Percentiles rank a stretch among this genome's conserved stretches.
phyloP scores from a whole-genome alignment of 2,113 vertebrate species.

The Melanostigma gelatinosum region DNA sequence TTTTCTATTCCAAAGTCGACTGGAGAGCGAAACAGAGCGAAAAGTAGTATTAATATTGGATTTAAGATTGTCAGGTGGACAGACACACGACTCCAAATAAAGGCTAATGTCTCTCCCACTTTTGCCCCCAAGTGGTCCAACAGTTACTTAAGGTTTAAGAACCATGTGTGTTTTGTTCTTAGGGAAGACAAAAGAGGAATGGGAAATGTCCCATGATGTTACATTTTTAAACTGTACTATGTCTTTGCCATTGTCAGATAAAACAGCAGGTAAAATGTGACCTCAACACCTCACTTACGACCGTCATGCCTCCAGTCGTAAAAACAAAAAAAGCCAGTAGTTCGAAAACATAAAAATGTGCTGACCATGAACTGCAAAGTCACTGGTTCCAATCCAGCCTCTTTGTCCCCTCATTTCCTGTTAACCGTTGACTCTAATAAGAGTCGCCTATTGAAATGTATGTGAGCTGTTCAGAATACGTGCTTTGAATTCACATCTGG shows the following conservation, averaged over 20 bases:
- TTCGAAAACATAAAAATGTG: background rate
- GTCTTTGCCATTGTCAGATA: background rate
- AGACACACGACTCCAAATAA: background rate
- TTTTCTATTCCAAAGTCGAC: background rate
- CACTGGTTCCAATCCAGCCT: background rate
- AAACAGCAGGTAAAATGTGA: background rate
- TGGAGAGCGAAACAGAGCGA: background rate
- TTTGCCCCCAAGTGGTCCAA: background rate
- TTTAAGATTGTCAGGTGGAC: background rate
- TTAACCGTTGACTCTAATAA: background rate
- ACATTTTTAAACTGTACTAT: background rate
- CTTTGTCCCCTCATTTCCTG: background rate
- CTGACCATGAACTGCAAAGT: background rate
- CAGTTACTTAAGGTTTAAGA: background rate
- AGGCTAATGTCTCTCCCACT: background rate
- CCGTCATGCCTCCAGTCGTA: background rate
- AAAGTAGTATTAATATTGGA: background rate
- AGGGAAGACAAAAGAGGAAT: background rate
- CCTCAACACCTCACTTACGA: background rate
- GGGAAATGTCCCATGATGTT: background rate
- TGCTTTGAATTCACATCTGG: conserved; percentile 1
- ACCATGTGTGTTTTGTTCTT: background rate
- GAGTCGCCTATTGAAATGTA: background rate
- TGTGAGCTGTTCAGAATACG: background rate
- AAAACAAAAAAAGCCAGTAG: background rate